Base-by-base conservation (phyloP, 1,140 invertebrate genomes). In the Caenorhabditis latens region DNA sequence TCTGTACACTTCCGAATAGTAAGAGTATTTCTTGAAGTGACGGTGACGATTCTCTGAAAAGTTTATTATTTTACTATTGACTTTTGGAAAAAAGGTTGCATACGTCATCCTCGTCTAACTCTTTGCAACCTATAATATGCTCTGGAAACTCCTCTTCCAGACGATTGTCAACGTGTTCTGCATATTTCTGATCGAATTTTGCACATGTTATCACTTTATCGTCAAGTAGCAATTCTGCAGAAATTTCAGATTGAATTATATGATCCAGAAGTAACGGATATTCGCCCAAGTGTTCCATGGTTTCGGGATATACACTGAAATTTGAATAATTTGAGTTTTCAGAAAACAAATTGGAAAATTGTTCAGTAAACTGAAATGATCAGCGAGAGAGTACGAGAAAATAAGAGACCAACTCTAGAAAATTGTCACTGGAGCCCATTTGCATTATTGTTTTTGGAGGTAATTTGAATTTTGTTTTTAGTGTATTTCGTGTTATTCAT, bases 161-260 rank as follows among this genome's bases (percentile, higher is more conserved):
- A 0, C 46, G 71, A n/a, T 50, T 48, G 9, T 48, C 21, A 14
- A n/a, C 71, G n/a, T 24, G 21, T 53, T 79, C 21, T 13, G 46
- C 32, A 42, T 50, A 79, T 50, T 79, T 79, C n/a, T 79, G n/a
- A 50, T 79, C 71, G n/a, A 9, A 50, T 50, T 79, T 79, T 50
- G 46, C 71, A n/a, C 71, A 79, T 48, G 71, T 79, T 24, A 79
- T 50, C 4, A 79, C 19, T 79, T 79, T 79, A 19, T 40, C 46
- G 4, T 50, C 40, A 2, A 79, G n/a, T 24, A 79, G 14, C 50
- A 21, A 19, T 9, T 50, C 11, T 50, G 8, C 46, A 4, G 46
- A 4, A 11, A 79, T 50, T 79, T 79, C n/a, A 32, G 46, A 53
- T 14, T 79, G 71, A 53, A 50, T 50, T 4, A 79, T 11, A 42